Percentiles rank a stretch among this genome's conserved stretches.
Evolutionary conservation across 2,113 vertebrate genomes (phyloP).

Genomic region (Pseudopipra pipra): DNA sequence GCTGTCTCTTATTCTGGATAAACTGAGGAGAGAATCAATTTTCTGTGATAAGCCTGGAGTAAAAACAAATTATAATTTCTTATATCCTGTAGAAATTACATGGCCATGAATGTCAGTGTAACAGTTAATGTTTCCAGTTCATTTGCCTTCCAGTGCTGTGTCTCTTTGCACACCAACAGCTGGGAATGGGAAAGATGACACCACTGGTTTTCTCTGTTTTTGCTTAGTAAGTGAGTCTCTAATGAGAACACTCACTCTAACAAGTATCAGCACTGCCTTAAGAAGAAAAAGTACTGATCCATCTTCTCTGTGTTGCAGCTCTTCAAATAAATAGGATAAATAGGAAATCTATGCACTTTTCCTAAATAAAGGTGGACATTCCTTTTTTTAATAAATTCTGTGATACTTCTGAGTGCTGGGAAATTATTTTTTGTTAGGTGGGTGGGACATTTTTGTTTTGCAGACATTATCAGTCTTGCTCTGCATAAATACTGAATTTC

Average conservation of each 20-base stretch:
- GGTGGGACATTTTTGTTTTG: not conserved
- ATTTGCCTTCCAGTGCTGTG: not conserved
- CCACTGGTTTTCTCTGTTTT: not conserved
- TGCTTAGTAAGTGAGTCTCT: not conserved
- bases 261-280: rapidly evolving
- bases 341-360: not conserved
- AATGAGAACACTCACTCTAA: not conserved
- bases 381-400: not conserved
- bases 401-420: not conserved
- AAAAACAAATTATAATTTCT: not conserved
- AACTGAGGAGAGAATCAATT: constrained; percentile 8
- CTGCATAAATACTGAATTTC: not conserved
- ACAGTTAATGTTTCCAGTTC: not conserved
- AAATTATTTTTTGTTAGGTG: not conserved
- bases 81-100: constrained; percentile 2
- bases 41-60: not conserved
- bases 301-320: not conserved
- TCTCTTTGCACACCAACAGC: not conserved
- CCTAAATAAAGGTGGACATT: not conserved
- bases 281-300: not conserved
- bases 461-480: not conserved
- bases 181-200: not conserved
- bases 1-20: not conserved
- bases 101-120: not conserved
- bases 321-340: not conserved